These are phyloP conservation scores for Caranx ignobilis DNA, from an alignment of 2,113 vertebrate genomes.

Conservation along the genomic window DNA sequence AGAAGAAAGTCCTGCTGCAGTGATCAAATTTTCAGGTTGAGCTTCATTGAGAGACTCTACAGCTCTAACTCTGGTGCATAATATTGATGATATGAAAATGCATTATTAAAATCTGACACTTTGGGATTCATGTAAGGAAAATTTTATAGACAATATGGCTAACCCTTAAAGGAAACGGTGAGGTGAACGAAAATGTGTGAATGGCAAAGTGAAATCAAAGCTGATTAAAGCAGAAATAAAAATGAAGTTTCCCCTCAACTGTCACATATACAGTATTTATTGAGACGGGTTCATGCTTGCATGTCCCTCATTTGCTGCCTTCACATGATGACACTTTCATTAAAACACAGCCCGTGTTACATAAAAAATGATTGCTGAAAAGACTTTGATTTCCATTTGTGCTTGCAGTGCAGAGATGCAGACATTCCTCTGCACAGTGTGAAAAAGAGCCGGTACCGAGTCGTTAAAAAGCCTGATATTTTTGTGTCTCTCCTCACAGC, in stretches of 20 bases:
- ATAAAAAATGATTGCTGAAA: slow-evolving; percentile 69
- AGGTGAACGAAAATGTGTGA: neutral
- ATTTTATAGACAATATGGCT: neutral
- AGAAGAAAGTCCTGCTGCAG: slow-evolving; percentile 26
- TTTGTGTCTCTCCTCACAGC: slow-evolving; percentile 71
- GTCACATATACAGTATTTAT: slow-evolving; percentile 46
- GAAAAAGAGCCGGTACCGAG: slow-evolving; percentile 36
- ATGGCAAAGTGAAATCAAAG: slow-evolving; percentile 4
- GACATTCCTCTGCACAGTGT: slow-evolving; percentile 58
- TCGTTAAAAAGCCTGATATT: slow-evolving; percentile 64
- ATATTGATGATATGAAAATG: neutral
- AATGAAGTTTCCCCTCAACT: slow-evolving; percentile 16
- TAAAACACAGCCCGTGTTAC: slow-evolving; percentile 67
- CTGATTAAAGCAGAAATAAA: neutral
- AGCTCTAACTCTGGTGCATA: neutral
- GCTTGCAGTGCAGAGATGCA: slow-evolving; percentile 68
- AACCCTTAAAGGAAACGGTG: neutral
- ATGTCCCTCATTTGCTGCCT: slow-evolving; percentile 44
- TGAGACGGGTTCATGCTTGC: neutral
- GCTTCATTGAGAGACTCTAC: neutral
- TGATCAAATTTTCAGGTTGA: slow-evolving; percentile 8
- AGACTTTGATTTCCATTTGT: slow-evolving; percentile 78
- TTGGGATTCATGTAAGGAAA: neutral
- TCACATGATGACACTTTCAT: slow-evolving; percentile 52
- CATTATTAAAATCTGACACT: slow-evolving; percentile 3